phyloP scores from a whole-genome alignment of 2,888 invertebrate species.

The Kryphioiulus occultus region DNA sequence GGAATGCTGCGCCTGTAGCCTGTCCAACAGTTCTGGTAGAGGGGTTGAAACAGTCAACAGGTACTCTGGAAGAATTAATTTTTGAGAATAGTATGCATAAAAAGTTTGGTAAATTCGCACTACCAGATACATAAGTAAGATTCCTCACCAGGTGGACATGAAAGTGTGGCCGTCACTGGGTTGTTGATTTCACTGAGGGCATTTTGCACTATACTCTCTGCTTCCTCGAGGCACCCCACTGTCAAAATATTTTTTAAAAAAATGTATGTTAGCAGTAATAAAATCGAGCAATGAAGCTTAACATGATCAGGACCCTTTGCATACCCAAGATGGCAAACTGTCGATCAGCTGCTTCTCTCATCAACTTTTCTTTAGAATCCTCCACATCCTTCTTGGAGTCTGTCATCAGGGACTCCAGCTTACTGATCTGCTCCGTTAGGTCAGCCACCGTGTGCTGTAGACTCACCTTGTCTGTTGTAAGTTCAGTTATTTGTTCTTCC shows the following conservation, averaged over 20 bases:
- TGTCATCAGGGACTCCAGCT: conserved; percentile 48
- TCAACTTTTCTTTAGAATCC: conserved; percentile 56
- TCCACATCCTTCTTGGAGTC: conserved; percentile 43
- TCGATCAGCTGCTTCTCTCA: conserved; percentile 56
- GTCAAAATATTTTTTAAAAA: not conserved
- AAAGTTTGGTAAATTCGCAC: not conserved
- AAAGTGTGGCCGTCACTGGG: conserved; percentile 72
- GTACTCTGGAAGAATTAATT: conserved; percentile 58
- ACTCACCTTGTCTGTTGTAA: conserved; percentile 50
- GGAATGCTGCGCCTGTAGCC: conserved; percentile 55
- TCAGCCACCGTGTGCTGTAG: conserved; percentile 50
- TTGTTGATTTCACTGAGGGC: conserved; percentile 72
- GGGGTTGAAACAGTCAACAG: conserved; percentile 59
- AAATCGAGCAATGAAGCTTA: too few species aligned
- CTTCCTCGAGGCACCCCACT: conserved; percentile 63
- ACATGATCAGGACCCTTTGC: not conserved
- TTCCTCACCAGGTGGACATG: conserved; percentile 69
- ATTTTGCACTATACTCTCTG: conserved; percentile 66
- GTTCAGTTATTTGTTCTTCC: conserved; percentile 42
- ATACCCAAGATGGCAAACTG: conserved; percentile 53
- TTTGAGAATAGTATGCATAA: not conserved
- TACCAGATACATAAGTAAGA: too few species aligned
- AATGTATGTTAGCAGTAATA: too few species aligned
- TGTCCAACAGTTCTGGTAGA: conserved; percentile 57
- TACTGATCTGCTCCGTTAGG: not conserved